These are phyloP conservation scores for Neoniphon sammara DNA, from an alignment of 2,797 vertebrate genomes.

Conservation along the genomic window DNA sequence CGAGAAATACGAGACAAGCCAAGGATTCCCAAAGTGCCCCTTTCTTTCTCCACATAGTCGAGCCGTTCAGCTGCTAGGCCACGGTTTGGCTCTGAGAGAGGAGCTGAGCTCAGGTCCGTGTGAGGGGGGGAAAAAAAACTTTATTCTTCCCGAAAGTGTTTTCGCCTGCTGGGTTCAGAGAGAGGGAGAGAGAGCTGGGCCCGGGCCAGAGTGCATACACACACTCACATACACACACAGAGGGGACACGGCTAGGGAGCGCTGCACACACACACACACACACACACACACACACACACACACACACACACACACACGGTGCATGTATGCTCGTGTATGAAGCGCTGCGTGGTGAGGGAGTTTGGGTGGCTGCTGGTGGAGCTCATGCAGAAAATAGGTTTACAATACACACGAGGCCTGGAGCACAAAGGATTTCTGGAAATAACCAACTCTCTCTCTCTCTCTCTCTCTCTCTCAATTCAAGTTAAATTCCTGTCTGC, in stretches of 20 bases:
- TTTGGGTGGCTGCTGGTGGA: constrained; percentile 7
- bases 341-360: too few relatives aligned
- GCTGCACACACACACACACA: constrained; percentile 42
- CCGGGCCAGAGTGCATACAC: constrained; percentile 26
- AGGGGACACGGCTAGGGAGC: constrained; percentile 64
- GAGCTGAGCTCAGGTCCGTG: constrained; percentile 53
- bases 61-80: constrained; percentile 67
- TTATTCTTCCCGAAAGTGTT: constrained; percentile 80
- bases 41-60: constrained; percentile 78
- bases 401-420: constrained; percentile 13
- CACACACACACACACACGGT: too few relatives aligned
- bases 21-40: constrained; percentile 59
- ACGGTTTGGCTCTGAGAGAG: constrained; percentile 56
- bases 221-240: neutral
- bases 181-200: constrained; percentile 26
- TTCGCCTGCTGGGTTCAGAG: constrained; percentile 34
- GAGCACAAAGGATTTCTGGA: constrained; percentile 1
- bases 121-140: constrained; percentile 40
- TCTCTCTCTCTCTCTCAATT: too few relatives aligned
- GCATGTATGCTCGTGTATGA: too few relatives aligned
- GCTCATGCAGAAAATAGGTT: constrained; percentile 43
- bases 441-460: neutral
- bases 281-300: constrained; percentile 8
- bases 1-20: constrained; percentile 73
- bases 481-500: too few relatives aligned